Evolutionary conservation across 2,888 invertebrate genomes (phyloP), one percentile per base, ranked within the genome.

Genomic region (Hirtodrosophila trivittata): DNA sequence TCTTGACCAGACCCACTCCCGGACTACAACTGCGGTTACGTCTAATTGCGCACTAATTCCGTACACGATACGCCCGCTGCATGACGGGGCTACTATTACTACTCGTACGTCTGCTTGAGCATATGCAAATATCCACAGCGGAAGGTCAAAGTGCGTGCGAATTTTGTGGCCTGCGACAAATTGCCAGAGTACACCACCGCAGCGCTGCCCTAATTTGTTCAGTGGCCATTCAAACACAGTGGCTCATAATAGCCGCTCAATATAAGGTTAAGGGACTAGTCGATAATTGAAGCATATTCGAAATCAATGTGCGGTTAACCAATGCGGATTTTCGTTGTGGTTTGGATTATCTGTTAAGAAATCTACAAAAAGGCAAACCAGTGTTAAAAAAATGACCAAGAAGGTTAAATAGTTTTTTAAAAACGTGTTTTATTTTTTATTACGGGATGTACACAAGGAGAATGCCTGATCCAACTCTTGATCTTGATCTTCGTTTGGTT

Each of bases 111-210:
- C 14, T 8, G 25, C 39, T 9, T 39, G 21, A 9, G 12, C 50
- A 55, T 85, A 78, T 89, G 85, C 77, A 86, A 88, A 87, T 88
- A 75, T 66, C 59, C 74, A 13, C 55, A 65, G 56, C 43, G 43
- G 64, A 88, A 89, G 89, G 89, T 87, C 85, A 85, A 76, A 59
- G 74, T 85, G 83, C 76, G 83, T 87, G 78, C 73, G 73, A 86
- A 84, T 83, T 70, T 74, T 62, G 66, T 13, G 78, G 67, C 43
- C 52, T 52, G 57, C 67, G 38, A 66, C 73, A 72, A 68, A 69
- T 60, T 72, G 63, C 51, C 37, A 47, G 43, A 16, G 41, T 26
- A 45, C 43, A 26, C 6, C 25, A 50, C 45, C 57, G 75, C 81
- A 74, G 82, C 45, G 77, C 68, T 76, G 77, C 75, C 76, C 88